Evolutionary conservation across 2,888 invertebrate genomes (phyloP), one percentile per base, ranked within the genome.

Genomic region (Lathronympha strigana): DNA sequence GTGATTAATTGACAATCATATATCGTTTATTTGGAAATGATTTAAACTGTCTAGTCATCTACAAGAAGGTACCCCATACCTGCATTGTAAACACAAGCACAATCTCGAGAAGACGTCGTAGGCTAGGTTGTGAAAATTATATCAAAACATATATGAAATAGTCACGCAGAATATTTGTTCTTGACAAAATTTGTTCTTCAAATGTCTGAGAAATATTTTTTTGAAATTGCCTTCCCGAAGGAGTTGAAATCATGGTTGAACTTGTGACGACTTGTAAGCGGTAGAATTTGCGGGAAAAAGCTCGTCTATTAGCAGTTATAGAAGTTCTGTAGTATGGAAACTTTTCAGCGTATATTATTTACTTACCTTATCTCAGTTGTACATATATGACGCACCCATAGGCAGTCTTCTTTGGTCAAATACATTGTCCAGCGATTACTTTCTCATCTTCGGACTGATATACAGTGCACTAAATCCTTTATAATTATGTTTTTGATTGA

Each of bases 401-500:
- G 40, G 17, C 17, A 8, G 17, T 11, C 40, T 40, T 2, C 15
- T n/a, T 38, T 38, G 11, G 33, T 33, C 60, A 49, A 50, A 28
- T 28, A 40, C 61, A 51, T 36, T 36, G 60, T 36, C 47, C 19
- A 38, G 19, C 33, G 61, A 61, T 45, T 25, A 45, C 31, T 6
- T 58, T 43, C 50, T 57, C 57, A 60, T 54, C 54, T 61, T 57
- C 25, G 36, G 55, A 51, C 67, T 77, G 77, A 75, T 54, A 67
- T 68, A 68, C 64, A 64, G 61, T 69, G 73, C 71, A 76, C 76
- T 79, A 79, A 84, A 85, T 84, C 82, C 81, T 78, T 85, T 85
- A 84, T 85, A 88, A 90, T 89, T 81, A 85, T 81, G 79, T 81
- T 81, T 81, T 80, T 85, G 87, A 89, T 90, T 86, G 86, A 87